Evolutionary conservation across 2,113 vertebrate species (phyloP), one percentile per base, ranked within the genome.

Genomic region (Melospiza melodia): DNA sequence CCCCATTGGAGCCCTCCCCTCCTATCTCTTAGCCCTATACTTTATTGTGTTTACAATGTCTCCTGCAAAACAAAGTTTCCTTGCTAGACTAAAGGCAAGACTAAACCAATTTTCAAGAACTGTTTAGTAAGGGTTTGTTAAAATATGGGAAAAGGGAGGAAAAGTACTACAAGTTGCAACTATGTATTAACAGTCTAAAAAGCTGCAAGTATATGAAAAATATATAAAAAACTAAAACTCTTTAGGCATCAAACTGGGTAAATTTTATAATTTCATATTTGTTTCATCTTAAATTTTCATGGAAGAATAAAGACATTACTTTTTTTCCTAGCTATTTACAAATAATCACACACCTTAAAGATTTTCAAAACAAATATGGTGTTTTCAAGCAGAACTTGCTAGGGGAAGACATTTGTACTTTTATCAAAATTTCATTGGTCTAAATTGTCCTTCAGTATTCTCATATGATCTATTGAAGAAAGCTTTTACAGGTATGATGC

Each of bases 1-100:
- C 9, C 13, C 13, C 11, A 31, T 1, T 11, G 11, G 27, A 63
- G 11, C 8, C 16, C 25, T 21, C 16, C 12, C 21, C 6, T 3
- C 2, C 1, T 0, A 17, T 21, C 21, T 24, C 54, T 71, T 37
- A 73, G 33, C 11, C 17, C 5, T 46, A 18, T 8, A 22, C 3
- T 55, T 39, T 15, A 15, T 22, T 55, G 22, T 33, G 2, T 10
- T 5, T 19, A 33, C 11, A 27, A 39, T 37, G 11, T 23, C 39
- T 18, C 17, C 7, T 39, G 41, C 28, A 65, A 55, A 84, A n/a
- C 17, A n/a, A 35, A 52, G 3, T 65, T 19, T 39, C 7, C 18
- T 55, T 33, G 28, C 4, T 55, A 33, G 23, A 48, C 5, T 28
- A 65, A 65, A 22, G 18, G 9, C 7, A 84, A 74, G 18, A 28